Evolutionary conservation across 2,113 vertebrate species (phyloP).

Genomic region (Alligator mississippiensis): DNA sequence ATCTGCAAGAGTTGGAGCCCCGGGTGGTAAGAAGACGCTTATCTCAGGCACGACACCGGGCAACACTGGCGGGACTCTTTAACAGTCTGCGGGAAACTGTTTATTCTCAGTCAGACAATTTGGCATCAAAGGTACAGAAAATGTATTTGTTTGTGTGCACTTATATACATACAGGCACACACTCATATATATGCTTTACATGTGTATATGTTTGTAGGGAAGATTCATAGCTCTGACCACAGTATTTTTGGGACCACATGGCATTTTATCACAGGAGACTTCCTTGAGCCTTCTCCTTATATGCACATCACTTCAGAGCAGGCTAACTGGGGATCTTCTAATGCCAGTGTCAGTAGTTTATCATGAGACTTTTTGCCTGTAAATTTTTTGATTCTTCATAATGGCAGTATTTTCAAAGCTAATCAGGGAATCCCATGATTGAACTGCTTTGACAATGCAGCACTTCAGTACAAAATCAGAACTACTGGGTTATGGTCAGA

Average conservation of each 20-base stretch:
- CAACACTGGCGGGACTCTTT: conserved; percentile 75
- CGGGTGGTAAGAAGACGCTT: conserved; percentile 64
- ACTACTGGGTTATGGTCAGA: background rate
- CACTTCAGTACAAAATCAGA: conserved; percentile 8
- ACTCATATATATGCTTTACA: too few species aligned
- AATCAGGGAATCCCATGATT: background rate
- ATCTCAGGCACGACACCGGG: conserved; percentile 72
- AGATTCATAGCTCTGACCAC: background rate
- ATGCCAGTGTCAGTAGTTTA: background rate
- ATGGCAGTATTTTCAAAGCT: background rate
- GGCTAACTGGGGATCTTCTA: background rate
- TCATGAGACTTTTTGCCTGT: background rate
- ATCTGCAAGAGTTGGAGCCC: conserved; percentile 24
- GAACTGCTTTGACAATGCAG: background rate
- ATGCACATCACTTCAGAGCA: background rate
- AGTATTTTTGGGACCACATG: background rate
- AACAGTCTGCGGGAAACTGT: conserved; percentile 69
- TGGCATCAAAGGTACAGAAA: conserved; percentile 79
- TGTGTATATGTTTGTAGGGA: background rate
- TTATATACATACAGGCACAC: background rate
- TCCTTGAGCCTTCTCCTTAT: background rate
- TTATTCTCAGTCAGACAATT: conserved; percentile 68
- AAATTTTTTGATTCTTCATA: background rate
- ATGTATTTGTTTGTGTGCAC: rapidly evolving
- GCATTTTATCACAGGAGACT: background rate